Evolutionary conservation across 2,888 invertebrate species (phyloP), one percentile per base, ranked within the genome.

Genomic region (Hartigia nigra): DNA sequence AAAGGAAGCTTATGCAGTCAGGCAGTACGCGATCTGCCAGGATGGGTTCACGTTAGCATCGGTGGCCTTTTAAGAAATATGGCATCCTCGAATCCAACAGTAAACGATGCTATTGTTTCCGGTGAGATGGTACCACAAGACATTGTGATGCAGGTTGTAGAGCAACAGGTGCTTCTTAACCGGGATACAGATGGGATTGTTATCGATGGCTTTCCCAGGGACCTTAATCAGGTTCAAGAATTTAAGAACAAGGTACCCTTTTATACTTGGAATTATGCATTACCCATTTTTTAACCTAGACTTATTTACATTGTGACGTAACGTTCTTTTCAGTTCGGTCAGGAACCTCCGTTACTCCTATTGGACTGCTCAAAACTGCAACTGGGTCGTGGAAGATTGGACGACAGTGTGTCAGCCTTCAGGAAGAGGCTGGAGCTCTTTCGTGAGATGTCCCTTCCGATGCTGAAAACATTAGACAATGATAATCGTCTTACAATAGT

Each of bases 161-260:
- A 96, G 80, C 94, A 93, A 1, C 95, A 96, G 37, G 93, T 96
- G 82, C 81, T 89, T 4, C 75, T 88, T 1, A 89, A 91, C 82
- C 88, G 90, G 1, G 87, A 90, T 75, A 89, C 88, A 0, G 94
- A 94, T 70, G 98, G 98, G 4, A 95, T 98, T 80, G 94, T 99
- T 79, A 94, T 99, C 78, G 99, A 99, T 88, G 99, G 99, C 0
- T 99, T 97, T 91, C 99, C 99, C 0, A 93, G 99, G 78, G 98
- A 98, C 88, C 92, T 98, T 90, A 95, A 95, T 76, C 99, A 99
- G 93, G 96, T 97, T 84, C 94, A 95, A 77, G 94, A 95, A 88
- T 99, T 99, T 91, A 97, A 99, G 92, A 95, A 93, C 79, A 97
- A 97, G 95, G 98, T 98, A 87, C 55, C 55, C 9, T 23, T 55